Base-by-base conservation (phyloP, 2,113 vertebrate genomes). In the Megaceryle maxima region DNA sequence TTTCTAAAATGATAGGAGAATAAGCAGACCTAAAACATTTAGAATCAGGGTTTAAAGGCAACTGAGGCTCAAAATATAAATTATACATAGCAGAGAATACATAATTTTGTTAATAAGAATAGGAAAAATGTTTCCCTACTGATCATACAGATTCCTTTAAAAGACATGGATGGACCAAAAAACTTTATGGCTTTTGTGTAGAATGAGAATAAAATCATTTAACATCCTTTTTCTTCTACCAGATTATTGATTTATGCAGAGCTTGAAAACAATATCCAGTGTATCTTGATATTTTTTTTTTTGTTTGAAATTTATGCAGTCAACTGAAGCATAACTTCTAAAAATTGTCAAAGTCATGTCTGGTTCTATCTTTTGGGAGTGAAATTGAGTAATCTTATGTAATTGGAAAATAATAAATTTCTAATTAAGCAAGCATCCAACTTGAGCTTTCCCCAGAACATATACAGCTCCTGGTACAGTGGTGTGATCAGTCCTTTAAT, bases 1-100 rank as follows among this genome's bases (percentile, higher is more conserved):
- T 13, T 4, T 1, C 21, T 59, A 48, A 35, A 62, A n/a, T 13
- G 7, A 1, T 66, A 16, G 0, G 0, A 55, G 4, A 57, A 59
- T 29, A 25, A 83, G 73, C 6, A 81, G 7, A 63, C 3, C 5
- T 29, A 55, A 89, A 77, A 16, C 12, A 18, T 33, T 31, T 29
- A 21, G 13, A 26, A 5, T 46, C 46, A 35, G 3, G 14, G 26
- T 70, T 62, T 63, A 75, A 81, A 72, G 43, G 28, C 7, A 63
- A 6, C 6, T 59, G 56, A 69, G 28, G 73, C 25, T 83, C 29
- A 77, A 88, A 60, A 51, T 37, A 51, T 13, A 72, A 75, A 59
- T 33, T 69, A 2, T 29, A 16, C 3, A 2, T 37, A 55, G 37
- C 16, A 64, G 18, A 83, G 41, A 69, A 63, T 37, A 8, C 5